Evolutionary conservation across 1,140 invertebrate genomes (phyloP).

Genomic region (Ceratina japonica): DNA sequence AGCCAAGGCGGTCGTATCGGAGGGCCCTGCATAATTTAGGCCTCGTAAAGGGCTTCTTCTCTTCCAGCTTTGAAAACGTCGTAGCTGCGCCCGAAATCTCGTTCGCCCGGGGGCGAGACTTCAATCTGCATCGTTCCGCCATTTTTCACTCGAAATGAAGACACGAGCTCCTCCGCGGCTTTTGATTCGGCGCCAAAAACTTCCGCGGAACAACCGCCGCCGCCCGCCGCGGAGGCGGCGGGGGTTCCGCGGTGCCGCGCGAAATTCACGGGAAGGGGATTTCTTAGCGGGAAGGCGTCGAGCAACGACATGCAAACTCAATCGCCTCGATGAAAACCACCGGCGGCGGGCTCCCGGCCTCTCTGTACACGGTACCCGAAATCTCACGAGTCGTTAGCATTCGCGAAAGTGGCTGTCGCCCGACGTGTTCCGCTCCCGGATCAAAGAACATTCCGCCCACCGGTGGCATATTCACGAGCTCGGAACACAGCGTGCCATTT

Average conservation of each 20-base stretch:
- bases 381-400: constrained; percentile 36
- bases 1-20: not conserved
- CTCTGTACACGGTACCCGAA: not conserved
- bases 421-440: not conserved
- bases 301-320: constrained; percentile 26
- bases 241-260: too few relatives aligned
- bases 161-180: not conserved
- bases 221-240: too few relatives aligned
- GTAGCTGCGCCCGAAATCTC: not conserved
- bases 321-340: not conserved
- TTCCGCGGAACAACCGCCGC: not conserved
- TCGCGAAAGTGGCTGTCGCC: too few relatives aligned
- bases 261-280: too few relatives aligned
- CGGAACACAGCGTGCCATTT: not conserved
- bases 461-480: too few relatives aligned
- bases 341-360: not conserved
- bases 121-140: not conserved
- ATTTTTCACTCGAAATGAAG: not conserved
- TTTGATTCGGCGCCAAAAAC: not conserved
- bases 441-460: constrained; percentile 18
- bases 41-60: not conserved
- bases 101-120: not conserved
- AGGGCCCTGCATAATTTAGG: constrained; percentile 12
- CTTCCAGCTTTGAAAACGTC: not conserved
- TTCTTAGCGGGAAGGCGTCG: not conserved